Percentiles rank a stretch among this genome's conserved stretches.
These are phyloP conservation scores for Zaprionus obscuricornis DNA, from an alignment of 2,888 invertebrate species.

Conservation along the genomic window DNA sequence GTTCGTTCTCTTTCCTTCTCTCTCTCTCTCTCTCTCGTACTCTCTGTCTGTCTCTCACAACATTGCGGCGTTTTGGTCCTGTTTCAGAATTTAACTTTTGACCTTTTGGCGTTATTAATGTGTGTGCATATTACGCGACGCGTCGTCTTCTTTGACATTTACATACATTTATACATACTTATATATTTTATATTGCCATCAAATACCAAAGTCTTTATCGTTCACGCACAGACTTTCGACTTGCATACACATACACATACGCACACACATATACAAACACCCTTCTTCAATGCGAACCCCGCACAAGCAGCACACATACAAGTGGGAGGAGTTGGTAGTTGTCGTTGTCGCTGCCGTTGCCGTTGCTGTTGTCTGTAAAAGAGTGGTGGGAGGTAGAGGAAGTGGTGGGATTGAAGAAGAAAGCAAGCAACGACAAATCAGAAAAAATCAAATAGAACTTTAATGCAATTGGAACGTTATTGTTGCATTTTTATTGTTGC, in stretches of 20 bases:
- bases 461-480: constrained; percentile 31
- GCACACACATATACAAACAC: constrained; percentile 40
- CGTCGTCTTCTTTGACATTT: constrained; percentile 53
- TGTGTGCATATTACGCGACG: constrained; percentile 55
- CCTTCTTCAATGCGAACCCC: constrained; percentile 65
- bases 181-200: constrained; percentile 50
- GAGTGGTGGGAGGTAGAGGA: constrained; percentile 9
- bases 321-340: constrained; percentile 66
- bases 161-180: constrained; percentile 16
- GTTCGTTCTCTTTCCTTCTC: constrained; percentile 1
- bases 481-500: constrained; percentile 32
- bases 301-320: constrained; percentile 59
- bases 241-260: constrained; percentile 12
- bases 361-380: constrained; percentile 40
- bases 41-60: constrained; percentile 13
- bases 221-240: constrained; percentile 47
- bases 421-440: constrained; percentile 36
- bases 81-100: constrained; percentile 62
- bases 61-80: constrained; percentile 49
- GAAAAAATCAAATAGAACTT: constrained; percentile 57
- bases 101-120: constrained; percentile 69
- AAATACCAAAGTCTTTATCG: constrained; percentile 65
- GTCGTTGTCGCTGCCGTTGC: no score
- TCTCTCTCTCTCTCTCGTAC: constrained; percentile 13
- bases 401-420: constrained; percentile 11